Evolutionary conservation across 2,888 invertebrate genomes (phyloP).

Genomic region (Tanytarsus gracilentus): DNA sequence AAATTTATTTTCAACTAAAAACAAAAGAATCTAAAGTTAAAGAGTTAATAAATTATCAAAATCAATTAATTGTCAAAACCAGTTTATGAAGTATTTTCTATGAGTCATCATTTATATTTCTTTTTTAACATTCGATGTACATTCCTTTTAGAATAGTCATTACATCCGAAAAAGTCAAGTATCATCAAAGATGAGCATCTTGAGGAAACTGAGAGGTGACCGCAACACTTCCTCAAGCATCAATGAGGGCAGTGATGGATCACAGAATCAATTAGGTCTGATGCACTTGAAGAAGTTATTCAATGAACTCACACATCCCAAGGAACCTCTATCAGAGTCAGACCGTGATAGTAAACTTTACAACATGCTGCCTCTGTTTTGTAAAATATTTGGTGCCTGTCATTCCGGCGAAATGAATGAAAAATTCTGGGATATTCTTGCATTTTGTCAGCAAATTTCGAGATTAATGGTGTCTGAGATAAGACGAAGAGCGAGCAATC

Average conservation of each 20-base stretch:
- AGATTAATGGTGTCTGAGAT: conserved; percentile 96
- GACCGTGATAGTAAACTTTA: conserved; percentile 90
- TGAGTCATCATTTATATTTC: conserved; percentile 12
- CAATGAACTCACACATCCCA: conserved; percentile 85
- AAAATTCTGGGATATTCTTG: conserved; percentile 92
- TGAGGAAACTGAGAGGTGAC: conserved; percentile 76
- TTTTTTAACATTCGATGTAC: too few relatives aligned
- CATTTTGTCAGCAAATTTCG: conserved; percentile 91
- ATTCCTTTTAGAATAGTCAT: conserved; percentile 2
- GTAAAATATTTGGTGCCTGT: conserved; percentile 91
- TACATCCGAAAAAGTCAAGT: too few relatives aligned
- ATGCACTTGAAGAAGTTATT: conserved; percentile 96
- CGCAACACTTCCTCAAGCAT: conserved; percentile 33
- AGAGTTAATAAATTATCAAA: not conserved
- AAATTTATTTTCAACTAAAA: not conserved
- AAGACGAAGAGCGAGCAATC: conserved; percentile 87
- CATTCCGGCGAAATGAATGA: conserved; percentile 94
- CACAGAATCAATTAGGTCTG: conserved; percentile 81
- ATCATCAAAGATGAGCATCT: conserved; percentile 72
- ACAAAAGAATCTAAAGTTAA: not conserved
- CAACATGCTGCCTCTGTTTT: conserved; percentile 95
- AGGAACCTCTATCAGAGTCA: conserved; percentile 65
- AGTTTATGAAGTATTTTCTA: too few relatives aligned
- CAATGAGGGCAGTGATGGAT: conserved; percentile 53
- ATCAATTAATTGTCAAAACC: too few relatives aligned